phyloP scores from a whole-genome alignment of 2,797 vertebrate species.

The Lophotriccus pileatus region DNA sequence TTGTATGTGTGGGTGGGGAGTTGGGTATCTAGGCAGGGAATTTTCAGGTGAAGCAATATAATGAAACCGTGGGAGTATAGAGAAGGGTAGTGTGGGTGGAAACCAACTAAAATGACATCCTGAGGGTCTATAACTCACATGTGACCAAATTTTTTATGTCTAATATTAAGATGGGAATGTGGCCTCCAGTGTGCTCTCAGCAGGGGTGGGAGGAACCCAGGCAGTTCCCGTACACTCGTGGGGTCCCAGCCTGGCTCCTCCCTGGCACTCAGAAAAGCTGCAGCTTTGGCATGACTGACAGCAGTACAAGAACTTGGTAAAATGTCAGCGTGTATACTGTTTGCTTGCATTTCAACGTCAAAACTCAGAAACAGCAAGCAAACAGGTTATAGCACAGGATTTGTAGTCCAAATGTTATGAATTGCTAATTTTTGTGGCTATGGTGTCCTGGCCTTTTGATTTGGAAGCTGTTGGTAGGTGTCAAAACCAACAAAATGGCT shows the following conservation, averaged over 20 bases:
- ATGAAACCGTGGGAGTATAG: conserved; percentile 1
- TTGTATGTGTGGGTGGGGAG: background rate
- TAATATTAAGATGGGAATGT: background rate
- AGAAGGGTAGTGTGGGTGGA: background rate
- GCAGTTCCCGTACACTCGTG: fast-evolving
- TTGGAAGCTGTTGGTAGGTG: background rate
- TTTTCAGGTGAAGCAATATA: conserved; percentile 42
- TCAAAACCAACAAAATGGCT: background rate
- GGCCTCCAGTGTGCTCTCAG: background rate
- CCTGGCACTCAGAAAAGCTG: fast-evolving
- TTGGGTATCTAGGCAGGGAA: background rate
- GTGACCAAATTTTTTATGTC: background rate
- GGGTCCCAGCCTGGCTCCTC: background rate
- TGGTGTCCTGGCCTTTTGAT: background rate
- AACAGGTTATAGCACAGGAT: background rate
- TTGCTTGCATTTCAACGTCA: background rate
- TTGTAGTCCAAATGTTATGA: background rate
- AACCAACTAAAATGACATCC: background rate
- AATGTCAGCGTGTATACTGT: background rate
- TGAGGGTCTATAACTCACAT: background rate
- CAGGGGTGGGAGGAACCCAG: background rate
- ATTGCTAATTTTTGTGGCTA: background rate
- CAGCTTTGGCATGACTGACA: background rate
- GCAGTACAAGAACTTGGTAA: background rate
- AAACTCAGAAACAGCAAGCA: background rate